Conservation (phyloP, 2,797 vertebrate species). For the Xyrichtys novacula region DNA sequence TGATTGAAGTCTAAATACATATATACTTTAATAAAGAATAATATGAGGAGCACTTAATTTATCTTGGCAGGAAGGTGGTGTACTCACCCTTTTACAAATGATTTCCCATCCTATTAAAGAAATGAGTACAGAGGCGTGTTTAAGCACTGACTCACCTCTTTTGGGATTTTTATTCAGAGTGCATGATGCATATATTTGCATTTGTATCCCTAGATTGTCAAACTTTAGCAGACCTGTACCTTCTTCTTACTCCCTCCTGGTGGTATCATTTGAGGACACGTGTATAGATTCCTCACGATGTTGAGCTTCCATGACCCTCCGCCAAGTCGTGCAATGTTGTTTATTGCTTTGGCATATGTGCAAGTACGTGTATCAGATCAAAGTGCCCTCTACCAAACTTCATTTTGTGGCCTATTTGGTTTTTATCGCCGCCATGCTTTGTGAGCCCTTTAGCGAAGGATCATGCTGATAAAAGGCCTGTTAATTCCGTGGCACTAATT, state of each 20-base stretch:
- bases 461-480: conserved; percentile 68
- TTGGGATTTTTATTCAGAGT: neutral
- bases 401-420: conserved; percentile 35
- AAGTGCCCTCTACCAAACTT: conserved; percentile 34
- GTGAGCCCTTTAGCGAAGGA: conserved; percentile 64
- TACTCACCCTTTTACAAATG: conserved; percentile 5
- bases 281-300: conserved; percentile 17
- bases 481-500: conserved; percentile 72
- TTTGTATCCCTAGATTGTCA: conserved; percentile 1
- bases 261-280: conserved; percentile 18
- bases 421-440: conserved; percentile 33
- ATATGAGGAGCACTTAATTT: conserved; percentile 10
- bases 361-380: conserved; percentile 5
- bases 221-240: neutral
- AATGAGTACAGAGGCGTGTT: conserved; percentile 1
- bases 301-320: conserved; percentile 29
- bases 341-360: conserved; percentile 21
- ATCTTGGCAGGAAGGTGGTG: conserved; percentile 6
- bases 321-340: conserved; percentile 1
- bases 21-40: conserved; percentile 11
- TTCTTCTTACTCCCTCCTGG: conserved; percentile 1
- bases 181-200: neutral
- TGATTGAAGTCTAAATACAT: conserved; percentile 43
- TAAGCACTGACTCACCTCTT: neutral
- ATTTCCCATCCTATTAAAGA: conserved; percentile 7